These are phyloP conservation scores for Allobates femoralis DNA, from an alignment of 2,797 vertebrate genomes.

Conservation along the genomic window DNA sequence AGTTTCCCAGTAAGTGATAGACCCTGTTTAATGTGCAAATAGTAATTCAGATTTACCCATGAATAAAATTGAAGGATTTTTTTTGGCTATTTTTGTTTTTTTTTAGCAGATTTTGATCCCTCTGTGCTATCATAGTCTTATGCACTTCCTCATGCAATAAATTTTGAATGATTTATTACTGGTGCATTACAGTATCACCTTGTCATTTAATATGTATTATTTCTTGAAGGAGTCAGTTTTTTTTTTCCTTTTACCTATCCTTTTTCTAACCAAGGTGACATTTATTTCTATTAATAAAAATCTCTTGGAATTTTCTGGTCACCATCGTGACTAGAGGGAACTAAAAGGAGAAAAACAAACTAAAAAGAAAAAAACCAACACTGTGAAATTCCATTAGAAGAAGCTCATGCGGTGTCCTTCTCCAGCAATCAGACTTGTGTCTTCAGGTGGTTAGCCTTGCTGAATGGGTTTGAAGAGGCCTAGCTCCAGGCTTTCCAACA, in stretches of 20 bases:
- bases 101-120: too few species aligned
- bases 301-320: background rate
- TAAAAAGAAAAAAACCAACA: constrained; percentile 23
- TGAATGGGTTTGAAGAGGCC: constrained; percentile 49
- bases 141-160: too few species aligned
- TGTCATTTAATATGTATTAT: background rate
- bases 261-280: background rate
- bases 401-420: background rate
- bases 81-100: too few species aligned
- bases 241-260: background rate
- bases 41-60: too few species aligned
- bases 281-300: constrained; percentile 23
- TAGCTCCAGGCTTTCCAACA: constrained; percentile 4
- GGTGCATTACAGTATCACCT: background rate
- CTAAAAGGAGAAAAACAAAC: background rate
- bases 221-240: background rate
- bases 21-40: too few species aligned
- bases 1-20: too few species aligned
- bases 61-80: too few species aligned
- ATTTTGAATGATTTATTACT: too few species aligned
- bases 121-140: too few species aligned
- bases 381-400: constrained; percentile 50
- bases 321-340: background rate
- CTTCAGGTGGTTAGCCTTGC: constrained; percentile 39
- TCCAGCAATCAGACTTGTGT: constrained; percentile 50